Conservation (phyloP, 1,140 invertebrate species). For the Brachionus koreanus region DNA sequence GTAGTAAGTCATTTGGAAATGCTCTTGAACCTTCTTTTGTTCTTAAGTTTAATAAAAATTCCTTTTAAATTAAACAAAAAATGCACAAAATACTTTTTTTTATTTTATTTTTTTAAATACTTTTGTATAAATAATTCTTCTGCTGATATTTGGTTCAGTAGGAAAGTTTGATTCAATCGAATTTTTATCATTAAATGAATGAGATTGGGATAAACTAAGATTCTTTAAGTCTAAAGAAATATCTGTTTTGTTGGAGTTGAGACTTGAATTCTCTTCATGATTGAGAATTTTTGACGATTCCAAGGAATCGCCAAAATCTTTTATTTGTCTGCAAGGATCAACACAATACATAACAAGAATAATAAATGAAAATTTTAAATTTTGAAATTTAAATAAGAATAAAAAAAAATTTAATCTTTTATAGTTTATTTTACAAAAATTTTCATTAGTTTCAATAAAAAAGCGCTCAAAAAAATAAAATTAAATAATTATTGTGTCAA, state of each 20-base stretch:
- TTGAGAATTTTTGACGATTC: neutral
- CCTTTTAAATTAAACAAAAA: neutral
- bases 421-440: neutral
- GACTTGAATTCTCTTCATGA: neutral
- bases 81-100: neutral
- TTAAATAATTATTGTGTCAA: slow-evolving; percentile 12
- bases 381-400: no score
- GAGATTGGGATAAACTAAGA: neutral
- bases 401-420: neutral
- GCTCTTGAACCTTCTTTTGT: neutral
- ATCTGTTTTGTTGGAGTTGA: neutral
- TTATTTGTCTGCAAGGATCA: neutral
- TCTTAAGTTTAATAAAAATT: slow-evolving; percentile 14
- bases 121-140: slow-evolving; percentile 36
- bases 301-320: neutral
- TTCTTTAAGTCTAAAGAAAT: neutral
- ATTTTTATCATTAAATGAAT: neutral
- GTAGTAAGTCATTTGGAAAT: neutral
- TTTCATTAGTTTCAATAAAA: slow-evolving; percentile 26
- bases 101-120: neutral
- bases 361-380: neutral
- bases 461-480: slow-evolving; percentile 9
- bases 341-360: neutral
- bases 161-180: neutral
- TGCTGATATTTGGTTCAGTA: neutral